Percentiles rank a stretch among this genome's conserved stretches.
phyloP scores from a whole-genome alignment of 1,140 invertebrate species.

The Goniozus legneri region DNA sequence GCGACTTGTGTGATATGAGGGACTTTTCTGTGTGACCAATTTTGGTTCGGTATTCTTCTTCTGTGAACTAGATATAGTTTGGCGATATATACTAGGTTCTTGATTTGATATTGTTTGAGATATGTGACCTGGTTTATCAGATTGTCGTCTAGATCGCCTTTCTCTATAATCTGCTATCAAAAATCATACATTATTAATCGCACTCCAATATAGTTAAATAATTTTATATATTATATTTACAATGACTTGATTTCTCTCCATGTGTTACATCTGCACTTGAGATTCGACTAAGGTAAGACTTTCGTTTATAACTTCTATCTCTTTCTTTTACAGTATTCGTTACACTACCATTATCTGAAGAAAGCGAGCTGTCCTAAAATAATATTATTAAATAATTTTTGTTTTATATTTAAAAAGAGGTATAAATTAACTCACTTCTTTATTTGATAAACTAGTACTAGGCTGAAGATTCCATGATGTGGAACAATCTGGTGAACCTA shows the following conservation, averaged over 20 bases:
- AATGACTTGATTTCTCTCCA: constrained; percentile 33
- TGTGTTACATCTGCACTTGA: constrained; percentile 57
- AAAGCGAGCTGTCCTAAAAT: constrained; percentile 28
- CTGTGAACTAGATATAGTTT: constrained; percentile 14
- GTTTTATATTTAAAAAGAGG: neutral
- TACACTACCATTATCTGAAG: constrained; percentile 18
- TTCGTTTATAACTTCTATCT: constrained; percentile 65
- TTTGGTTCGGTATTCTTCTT: constrained; percentile 20
- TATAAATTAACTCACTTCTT: constrained; percentile 22
- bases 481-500: constrained; percentile 22
- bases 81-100: constrained; percentile 15
- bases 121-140: constrained; percentile 19
- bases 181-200: constrained; percentile 7
- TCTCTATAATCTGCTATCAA: constrained; percentile 20
- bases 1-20: constrained; percentile 10
- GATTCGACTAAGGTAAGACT: constrained; percentile 63
- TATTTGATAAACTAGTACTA: constrained; percentile 16
- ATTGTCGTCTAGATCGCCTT: constrained; percentile 23
- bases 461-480: constrained; percentile 16
- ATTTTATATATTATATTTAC: constrained; percentile 13
- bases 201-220: neutral
- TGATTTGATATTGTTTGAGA: constrained; percentile 18
- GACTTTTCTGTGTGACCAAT: constrained; percentile 3
- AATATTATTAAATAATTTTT: neutral
- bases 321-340: constrained; percentile 46